Evolutionary conservation across 2,113 vertebrate species (phyloP).

Genomic region (Caranx ignobilis): DNA sequence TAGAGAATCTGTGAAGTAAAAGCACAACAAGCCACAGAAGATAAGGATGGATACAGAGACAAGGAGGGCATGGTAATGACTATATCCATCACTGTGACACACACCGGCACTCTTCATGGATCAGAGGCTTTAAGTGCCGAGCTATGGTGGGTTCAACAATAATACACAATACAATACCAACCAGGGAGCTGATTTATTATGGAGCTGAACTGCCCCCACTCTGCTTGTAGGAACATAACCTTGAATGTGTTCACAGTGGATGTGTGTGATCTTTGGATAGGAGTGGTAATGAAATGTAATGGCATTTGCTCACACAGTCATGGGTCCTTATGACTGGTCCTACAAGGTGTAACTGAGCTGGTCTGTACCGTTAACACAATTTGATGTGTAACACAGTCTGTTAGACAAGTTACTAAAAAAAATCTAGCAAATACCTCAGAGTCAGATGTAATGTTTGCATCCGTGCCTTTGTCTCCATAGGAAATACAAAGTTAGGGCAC

Average conservation of each 20-base stretch:
- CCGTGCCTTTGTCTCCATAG: not conserved
- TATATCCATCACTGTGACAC: slow-evolving; percentile 77
- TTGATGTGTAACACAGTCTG: not conserved
- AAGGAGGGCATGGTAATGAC: slow-evolving; percentile 67
- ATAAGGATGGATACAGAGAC: slow-evolving; percentile 58
- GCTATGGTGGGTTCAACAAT: slow-evolving; percentile 67
- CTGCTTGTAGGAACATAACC: slow-evolving; percentile 67
- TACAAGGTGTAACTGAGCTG: not conserved
- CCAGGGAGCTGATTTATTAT: slow-evolving; percentile 70
- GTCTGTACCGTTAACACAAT: slow-evolving; percentile 10
- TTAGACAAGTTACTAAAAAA: not conserved
- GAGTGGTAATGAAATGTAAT: slow-evolving; percentile 55
- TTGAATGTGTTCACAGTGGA: slow-evolving; percentile 56
- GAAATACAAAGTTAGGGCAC: not conserved
- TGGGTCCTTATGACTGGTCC: slow-evolving; percentile 42
- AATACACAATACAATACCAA: slow-evolving; percentile 68
- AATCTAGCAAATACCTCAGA: slow-evolving; percentile 1
- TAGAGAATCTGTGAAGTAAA: slow-evolving; percentile 8
- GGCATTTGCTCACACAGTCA: slow-evolving; percentile 32
- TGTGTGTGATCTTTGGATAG: slow-evolving; percentile 41
- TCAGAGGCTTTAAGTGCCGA: slow-evolving; percentile 72
- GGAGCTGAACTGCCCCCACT: slow-evolving; percentile 32
- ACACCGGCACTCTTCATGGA: slow-evolving; percentile 75
- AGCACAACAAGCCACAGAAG: slow-evolving; percentile 18
- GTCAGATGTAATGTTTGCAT: not conserved